Evolutionary conservation across 2,888 invertebrate genomes (phyloP).

Genomic region (Chamaedrilus cognettii): DNA sequence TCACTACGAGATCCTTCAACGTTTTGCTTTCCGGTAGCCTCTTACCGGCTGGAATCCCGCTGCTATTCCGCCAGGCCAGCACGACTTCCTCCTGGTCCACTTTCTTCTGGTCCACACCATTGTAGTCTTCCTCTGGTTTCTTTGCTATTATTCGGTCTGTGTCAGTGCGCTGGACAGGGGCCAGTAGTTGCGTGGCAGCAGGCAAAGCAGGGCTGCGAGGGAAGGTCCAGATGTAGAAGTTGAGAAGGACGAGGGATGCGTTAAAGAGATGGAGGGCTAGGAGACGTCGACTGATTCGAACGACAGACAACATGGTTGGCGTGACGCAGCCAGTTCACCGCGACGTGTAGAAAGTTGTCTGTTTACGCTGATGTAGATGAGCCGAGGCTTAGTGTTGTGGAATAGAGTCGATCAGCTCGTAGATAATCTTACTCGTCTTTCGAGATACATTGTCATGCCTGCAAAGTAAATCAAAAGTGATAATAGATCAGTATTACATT

Average conservation of each 20-base stretch:
- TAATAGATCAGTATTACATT: no score
- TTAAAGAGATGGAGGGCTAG: background rate
- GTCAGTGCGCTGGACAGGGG: background rate
- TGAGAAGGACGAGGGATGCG: background rate
- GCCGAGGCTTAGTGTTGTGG: no score
- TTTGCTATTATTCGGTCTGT: background rate
- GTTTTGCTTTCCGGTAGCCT: background rate
- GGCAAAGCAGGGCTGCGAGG: background rate
- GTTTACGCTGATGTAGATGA: no score
- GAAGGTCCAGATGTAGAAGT: background rate
- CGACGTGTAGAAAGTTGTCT: no score
- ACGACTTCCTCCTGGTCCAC: background rate
- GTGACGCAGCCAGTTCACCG: no score
- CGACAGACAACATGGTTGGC: background rate
- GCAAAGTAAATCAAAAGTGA: no score
- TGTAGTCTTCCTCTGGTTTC: background rate
- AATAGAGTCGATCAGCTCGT: no score
- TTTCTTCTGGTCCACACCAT: background rate
- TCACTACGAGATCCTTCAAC: conserved; percentile 11
- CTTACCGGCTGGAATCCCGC: background rate
- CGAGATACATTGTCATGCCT: no score
- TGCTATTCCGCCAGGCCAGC: no score
- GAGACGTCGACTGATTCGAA: background rate
- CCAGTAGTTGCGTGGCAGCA: no score
- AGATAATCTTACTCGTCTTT: no score